Evolutionary conservation across 2,113 vertebrate genomes (phyloP).

Genomic region (Centropus unirufus): DNA sequence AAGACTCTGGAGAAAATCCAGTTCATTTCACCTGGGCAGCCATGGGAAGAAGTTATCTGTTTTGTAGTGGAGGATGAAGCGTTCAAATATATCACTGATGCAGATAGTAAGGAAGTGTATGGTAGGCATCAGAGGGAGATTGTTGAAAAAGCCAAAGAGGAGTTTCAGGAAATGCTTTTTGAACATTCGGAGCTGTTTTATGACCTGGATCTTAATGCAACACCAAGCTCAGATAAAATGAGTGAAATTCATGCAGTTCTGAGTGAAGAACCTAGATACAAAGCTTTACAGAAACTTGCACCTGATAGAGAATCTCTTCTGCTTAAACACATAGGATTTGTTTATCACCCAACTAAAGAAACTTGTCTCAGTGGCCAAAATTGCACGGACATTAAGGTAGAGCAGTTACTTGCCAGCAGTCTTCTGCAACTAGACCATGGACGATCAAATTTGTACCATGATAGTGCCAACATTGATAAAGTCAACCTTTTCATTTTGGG

Average conservation of each 20-base stretch:
- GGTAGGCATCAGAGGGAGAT: constrained; percentile 96
- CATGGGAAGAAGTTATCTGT: constrained; percentile 98
- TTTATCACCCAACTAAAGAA: constrained; percentile 99
- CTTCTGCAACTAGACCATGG: constrained; percentile 91
- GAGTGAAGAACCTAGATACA: constrained; percentile 96
- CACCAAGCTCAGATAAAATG: constrained; percentile 97
- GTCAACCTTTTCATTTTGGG: constrained; percentile 97
- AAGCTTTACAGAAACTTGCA: constrained; percentile 97
- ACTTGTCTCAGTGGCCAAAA: constrained; percentile 96
- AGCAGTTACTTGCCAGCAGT: constrained; percentile 92
- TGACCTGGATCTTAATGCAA: constrained; percentile 97
- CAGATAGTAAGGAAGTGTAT: constrained; percentile 95
- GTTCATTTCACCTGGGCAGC: constrained; percentile 93
- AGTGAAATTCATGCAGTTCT: constrained; percentile 95
- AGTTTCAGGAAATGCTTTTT: constrained; percentile 99
- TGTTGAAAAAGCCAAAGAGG: constrained; percentile 99
- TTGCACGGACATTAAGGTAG: constrained; percentile 95
- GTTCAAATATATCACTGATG: constrained; percentile 95
- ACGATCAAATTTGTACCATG: constrained; percentile 91
- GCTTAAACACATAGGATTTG: constrained; percentile 99
- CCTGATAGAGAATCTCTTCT: constrained; percentile 96
- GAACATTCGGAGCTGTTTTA: constrained; percentile 98
- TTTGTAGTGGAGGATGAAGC: constrained; percentile 97
- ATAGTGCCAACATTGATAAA: constrained; percentile 94
- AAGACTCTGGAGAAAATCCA: constrained; percentile 96